phyloP scores from a whole-genome alignment of 1,140 invertebrate genomes.

The Hydropsyche tenuis region DNA sequence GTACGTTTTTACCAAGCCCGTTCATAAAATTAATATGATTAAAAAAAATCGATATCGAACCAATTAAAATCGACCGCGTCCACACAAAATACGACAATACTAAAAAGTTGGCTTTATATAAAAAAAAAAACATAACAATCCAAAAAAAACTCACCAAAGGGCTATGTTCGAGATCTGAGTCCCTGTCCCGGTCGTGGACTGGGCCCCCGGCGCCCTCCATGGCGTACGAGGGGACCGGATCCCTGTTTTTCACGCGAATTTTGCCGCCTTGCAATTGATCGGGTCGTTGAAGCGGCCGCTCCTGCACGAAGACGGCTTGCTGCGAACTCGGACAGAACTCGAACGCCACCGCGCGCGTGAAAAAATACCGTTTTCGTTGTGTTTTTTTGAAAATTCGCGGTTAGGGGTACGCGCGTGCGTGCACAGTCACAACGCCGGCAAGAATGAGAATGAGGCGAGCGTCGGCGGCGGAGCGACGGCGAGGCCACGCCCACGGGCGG shows the following conservation, averaged over 20 bases:
- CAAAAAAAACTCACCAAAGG: slow-evolving; percentile 65
- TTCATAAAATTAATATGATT: too few relatives aligned
- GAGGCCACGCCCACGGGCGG: slow-evolving; percentile 30
- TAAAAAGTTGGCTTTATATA: too few relatives aligned
- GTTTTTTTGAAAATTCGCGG: not conserved
- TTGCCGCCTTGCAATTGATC: slow-evolving; percentile 68
- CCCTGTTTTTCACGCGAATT: slow-evolving; percentile 91
- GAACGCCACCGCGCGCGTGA: not conserved
- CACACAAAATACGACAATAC: too few relatives aligned
- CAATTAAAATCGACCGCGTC: too few relatives aligned
- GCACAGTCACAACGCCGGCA: not conserved
- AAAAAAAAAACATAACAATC: too few relatives aligned
- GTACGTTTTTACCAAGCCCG: too few relatives aligned
- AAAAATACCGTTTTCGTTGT: not conserved
- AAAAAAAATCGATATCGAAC: too few relatives aligned
- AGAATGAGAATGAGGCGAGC: slow-evolving; percentile 3
- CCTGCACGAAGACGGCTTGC: not conserved
- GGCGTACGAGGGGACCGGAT: slow-evolving; percentile 83
- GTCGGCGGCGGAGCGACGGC: not conserved
- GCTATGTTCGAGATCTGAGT: slow-evolving; percentile 73
- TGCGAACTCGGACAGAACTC: not conserved
- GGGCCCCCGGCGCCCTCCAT: slow-evolving; percentile 71
- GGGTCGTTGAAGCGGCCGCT: slow-evolving; percentile 22
- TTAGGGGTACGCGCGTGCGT: not conserved
- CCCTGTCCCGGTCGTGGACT: slow-evolving; percentile 68